A percentile compares a stretch with the other conserved stretches of the same genome.
Conservation (phyloP, 2,113 vertebrate genomes). For the Malurus elegans region DNA sequence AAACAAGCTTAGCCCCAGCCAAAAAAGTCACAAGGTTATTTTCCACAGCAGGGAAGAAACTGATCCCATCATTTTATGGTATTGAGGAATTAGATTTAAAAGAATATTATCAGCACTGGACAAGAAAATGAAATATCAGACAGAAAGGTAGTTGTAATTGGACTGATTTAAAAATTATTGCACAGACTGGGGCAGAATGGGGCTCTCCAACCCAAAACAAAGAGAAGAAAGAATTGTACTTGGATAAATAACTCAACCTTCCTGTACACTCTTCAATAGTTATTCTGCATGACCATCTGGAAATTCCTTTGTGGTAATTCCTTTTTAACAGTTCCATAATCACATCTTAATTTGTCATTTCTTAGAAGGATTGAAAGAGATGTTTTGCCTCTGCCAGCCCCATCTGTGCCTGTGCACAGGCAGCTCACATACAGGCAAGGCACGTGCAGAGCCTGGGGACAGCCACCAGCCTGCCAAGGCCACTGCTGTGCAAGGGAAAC, state of each 20-base stretch:
- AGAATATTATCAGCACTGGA: background rate
- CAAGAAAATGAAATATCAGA: background rate
- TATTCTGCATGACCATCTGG: slow-evolving; percentile 49
- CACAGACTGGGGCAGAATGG: background rate
- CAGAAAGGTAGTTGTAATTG: background rate
- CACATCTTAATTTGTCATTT: slow-evolving; percentile 52
- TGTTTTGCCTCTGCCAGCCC: background rate
- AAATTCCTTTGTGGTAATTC: slow-evolving; percentile 37
- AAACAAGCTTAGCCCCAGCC: background rate
- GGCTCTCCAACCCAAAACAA: background rate
- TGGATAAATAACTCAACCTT: slow-evolving; percentile 21
- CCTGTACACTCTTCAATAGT: background rate
- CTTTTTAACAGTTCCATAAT: slow-evolving; percentile 49
- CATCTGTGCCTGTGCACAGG: background rate
- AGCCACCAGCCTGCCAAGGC: background rate
- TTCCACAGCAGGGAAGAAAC: background rate
- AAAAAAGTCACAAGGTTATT: background rate
- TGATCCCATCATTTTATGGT: background rate
- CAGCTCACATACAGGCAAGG: background rate
- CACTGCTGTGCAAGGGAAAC: background rate
- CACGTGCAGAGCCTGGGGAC: background rate
- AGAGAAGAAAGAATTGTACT: background rate
- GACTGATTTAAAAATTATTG: background rate
- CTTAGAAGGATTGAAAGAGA: slow-evolving; percentile 50
- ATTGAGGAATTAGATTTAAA: background rate